Conservation (phyloP, 37 sponge, comb jelly and placozoan species). For the Agelas oroides region DNA sequence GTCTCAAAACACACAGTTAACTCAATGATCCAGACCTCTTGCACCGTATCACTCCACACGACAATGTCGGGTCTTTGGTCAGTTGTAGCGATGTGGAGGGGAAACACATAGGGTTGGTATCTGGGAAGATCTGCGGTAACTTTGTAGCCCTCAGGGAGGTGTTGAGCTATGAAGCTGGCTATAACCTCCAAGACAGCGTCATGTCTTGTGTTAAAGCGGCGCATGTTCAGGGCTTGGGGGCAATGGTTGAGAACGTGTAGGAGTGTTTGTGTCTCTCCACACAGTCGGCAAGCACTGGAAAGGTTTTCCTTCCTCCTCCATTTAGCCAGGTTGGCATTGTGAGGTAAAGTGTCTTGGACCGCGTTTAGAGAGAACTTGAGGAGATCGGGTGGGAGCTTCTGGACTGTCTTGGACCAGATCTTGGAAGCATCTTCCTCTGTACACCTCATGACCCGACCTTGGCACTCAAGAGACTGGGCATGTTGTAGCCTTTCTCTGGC, state of each 20-base stretch:
- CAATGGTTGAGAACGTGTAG: slow-evolving; percentile 21
- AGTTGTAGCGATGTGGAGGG: too few relatives aligned
- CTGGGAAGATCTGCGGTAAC: slow-evolving; percentile 24
- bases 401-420: neutral
- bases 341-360: slow-evolving; percentile 20
- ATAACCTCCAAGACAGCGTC: slow-evolving; percentile 15
- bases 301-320: slow-evolving; percentile 19
- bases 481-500: neutral
- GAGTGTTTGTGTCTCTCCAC: slow-evolving; percentile 10
- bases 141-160: neutral
- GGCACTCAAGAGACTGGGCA: neutral
- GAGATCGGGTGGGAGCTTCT: neutral
- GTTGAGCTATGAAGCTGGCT: neutral
- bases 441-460: neutral
- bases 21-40: neutral
- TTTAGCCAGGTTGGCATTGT: slow-evolving; percentile 19
- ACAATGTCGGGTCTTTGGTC: slow-evolving; percentile 33
- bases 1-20: slow-evolving; percentile 27
- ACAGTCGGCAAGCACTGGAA: slow-evolving; percentile 21
- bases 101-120: neutral
- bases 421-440: neutral
- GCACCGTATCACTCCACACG: neutral
- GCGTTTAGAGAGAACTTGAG: slow-evolving; percentile 37
- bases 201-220: slow-evolving; percentile 39
- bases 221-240: slow-evolving; percentile 11